Base-by-base conservation (phyloP, 2,888 invertebrate species). In the Scaptomyza parva region DNA sequence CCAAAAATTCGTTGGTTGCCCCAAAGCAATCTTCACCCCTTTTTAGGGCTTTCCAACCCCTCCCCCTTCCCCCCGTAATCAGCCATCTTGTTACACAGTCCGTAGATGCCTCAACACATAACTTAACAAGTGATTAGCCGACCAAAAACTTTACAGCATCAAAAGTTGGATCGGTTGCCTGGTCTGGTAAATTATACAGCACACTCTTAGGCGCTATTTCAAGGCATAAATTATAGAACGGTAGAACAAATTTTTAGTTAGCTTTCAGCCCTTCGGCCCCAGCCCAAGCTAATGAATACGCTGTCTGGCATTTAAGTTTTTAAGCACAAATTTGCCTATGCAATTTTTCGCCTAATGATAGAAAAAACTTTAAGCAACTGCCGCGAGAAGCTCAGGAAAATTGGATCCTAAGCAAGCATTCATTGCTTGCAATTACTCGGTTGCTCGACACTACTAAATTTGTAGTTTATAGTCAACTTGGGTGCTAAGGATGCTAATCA, bases 61-160 rank as follows among this genome's bases (percentile, higher is more conserved):
- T 28, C 1, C 0, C 28, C 28, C 1, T 6, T 9, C 28, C 28
- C 8, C 28, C 28, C 28, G 9, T n/a, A n/a, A n/a, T n/a, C n/a
- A n/a, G n/a, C n/a, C n/a, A n/a, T n/a, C 33, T 1, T n/a, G 37
- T 17, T 9, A 17, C 18, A 22, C 22, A 63, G 17, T 33, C 35
- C 52, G 51, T 52, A 51, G 35, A 65, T 62, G 71, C 65, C 69
- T 64, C 33, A 63, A 51, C 81, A 84, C 78, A 78, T 73, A 78
- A 80, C 62, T 81, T 80, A 83, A 73, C 73, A 76, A 81, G 84
- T 80, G 76, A 81, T 81, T 84, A 81, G 78, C 73, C 60, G 58
- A 53, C 64, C 52, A 48, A 73, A 66, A 80, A 76, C 73, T 83
- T 76, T 70, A 67, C 64, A 71, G 62, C 71, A 62, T 74, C 62